Evolutionary conservation across 2,797 vertebrate genomes (phyloP), one percentile per base, ranked within the genome.

Genomic region (Merluccius polli): DNA sequence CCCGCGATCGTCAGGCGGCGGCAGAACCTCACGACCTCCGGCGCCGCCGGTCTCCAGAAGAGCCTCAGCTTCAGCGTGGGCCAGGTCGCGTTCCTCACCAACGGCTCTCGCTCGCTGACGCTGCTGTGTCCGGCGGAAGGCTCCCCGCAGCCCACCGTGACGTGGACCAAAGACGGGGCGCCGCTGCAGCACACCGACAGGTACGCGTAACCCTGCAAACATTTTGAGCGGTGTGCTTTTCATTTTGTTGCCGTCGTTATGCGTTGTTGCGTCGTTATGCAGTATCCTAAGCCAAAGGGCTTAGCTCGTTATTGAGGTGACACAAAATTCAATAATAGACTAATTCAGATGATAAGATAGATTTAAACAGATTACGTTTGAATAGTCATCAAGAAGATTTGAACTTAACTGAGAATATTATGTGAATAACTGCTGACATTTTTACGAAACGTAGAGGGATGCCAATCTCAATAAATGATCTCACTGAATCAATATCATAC

Each of bases 91-190:
- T 95, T 95, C 82, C 77, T 98, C 78, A 95, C 95, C 48, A 92
- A 92, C 24, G 87, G 87, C 69, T 96, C 95, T 0, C 85, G 24
- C 2, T 78, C 86, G 71, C 83, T 98, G 77, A 92, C 88, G 72
- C 87, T 98, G 1, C 81, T 93, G 8, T 98, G 97, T 87, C 82
- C 91, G 71, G 88, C 88, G 2, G 73, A 83, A 24, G 90, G 89
- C 38, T 75, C 78, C 33, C 82, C 89, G 1, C 90, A 89, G 74
- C 92, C 91, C 77, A 91, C 86, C 13, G 88, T 95, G 4, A 89
- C 84, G 18, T 98, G 97, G 97, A 95, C 88, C 79, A 98, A 95
- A 91, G 93, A 98, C 77, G 95, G 95, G 1, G 72, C 81, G 2
- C 77, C 78, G 10, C 78, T 97, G 48, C 93, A 88, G 65, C 85